Evolutionary conservation across 2,888 invertebrate species (phyloP).

Genomic region (Campaea margaritaria): DNA sequence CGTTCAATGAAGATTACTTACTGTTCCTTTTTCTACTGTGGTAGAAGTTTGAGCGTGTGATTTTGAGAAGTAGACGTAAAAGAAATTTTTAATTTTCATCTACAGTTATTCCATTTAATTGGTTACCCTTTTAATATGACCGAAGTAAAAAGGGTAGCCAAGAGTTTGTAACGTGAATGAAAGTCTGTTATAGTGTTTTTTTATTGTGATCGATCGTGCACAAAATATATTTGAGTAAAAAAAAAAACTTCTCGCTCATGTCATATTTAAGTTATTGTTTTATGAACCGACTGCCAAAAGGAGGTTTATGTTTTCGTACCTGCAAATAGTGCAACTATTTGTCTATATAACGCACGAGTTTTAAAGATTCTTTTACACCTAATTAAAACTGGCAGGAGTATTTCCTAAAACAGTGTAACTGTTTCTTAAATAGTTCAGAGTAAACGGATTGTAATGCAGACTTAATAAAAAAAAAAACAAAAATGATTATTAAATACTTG

Average conservation of each 20-base stretch:
- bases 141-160: constrained; percentile 6
- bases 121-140: constrained; percentile 2
- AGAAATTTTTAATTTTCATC: too few species aligned
- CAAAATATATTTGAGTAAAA: background rate
- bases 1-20: too few species aligned
- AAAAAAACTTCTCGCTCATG: background rate
- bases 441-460: too few species aligned
- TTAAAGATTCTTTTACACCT: background rate
- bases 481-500: too few species aligned
- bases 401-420: background rate
- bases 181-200: constrained; percentile 4
- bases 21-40: too few species aligned
- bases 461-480: too few species aligned
- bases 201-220: background rate
- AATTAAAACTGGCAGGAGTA: background rate
- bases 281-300: too few species aligned
- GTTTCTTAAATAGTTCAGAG: too few species aligned
- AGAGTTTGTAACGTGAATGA: constrained; percentile 7
- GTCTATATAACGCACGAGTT: background rate
- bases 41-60: too few species aligned
- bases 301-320: too few species aligned
- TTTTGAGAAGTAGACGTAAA: too few species aligned
- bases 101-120: constrained; percentile 2
- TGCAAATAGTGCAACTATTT: background rate
- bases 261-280: background rate